A percentile compares a stretch with the other conserved stretches of the same genome.
Evolutionary conservation across 2,888 invertebrate genomes (phyloP).

Genomic region (Palloptera scutellata): DNA sequence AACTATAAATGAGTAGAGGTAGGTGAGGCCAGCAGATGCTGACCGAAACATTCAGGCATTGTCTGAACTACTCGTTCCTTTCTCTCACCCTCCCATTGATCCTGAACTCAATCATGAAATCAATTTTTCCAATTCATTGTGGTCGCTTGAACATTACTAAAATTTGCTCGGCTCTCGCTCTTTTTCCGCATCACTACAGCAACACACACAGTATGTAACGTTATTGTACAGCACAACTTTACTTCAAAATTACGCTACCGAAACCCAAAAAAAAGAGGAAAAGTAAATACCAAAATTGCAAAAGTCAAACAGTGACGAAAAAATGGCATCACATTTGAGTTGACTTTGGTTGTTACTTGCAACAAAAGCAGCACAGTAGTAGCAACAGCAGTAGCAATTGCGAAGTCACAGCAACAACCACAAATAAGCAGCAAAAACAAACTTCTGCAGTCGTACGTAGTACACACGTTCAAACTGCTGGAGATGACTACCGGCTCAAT

Average conservation of each 20-base stretch:
- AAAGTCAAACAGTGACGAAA: constrained; percentile 31
- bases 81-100: background rate
- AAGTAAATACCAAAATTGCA: constrained; percentile 18
- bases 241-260: constrained; percentile 23
- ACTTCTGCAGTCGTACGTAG: background rate
- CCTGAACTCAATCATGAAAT: constrained; percentile 11
- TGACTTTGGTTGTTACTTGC: constrained; percentile 27
- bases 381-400: constrained; percentile 3
- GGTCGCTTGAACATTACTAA: constrained; percentile 22
- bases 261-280: constrained; percentile 16
- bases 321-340: constrained; percentile 27
- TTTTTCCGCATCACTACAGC: background rate
- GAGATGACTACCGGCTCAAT: background rate
- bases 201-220: constrained; percentile 2
- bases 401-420: background rate
- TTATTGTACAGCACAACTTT: constrained; percentile 13
- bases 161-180: too few species aligned
- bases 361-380: constrained; percentile 22
- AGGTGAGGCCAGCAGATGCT: too few species aligned
- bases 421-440: background rate
- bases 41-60: too few species aligned
- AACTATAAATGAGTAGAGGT: too few species aligned
- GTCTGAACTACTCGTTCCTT: background rate
- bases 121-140: constrained; percentile 26
- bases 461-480: too few species aligned